Evolutionary conservation across 2,888 invertebrate genomes (phyloP).

Genomic region (Diogma glabrata): DNA sequence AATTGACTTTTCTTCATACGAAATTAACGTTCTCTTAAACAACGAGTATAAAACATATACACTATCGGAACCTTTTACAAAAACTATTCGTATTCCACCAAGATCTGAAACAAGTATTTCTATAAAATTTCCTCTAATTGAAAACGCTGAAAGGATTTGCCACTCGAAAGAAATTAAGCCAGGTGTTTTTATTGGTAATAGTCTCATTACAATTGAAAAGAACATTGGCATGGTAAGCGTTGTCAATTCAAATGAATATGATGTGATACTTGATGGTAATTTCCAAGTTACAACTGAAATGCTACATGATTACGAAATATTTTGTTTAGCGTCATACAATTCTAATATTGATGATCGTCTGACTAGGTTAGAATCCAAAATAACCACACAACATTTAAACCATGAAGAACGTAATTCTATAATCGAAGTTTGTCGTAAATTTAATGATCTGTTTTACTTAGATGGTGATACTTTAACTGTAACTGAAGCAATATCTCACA

Average conservation of each 20-base stretch:
- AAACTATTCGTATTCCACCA: too few relatives aligned
- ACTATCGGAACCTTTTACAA: too few relatives aligned
- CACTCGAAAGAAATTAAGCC: not conserved
- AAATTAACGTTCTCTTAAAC: too few relatives aligned
- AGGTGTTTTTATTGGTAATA: not conserved
- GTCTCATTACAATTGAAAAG: not conserved
- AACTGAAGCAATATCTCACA: not conserved
- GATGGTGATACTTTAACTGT: not conserved
- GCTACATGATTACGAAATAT: too few relatives aligned
- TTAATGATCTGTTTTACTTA: constrained; percentile 1
- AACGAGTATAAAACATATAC: too few relatives aligned
- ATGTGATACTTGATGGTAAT: not conserved
- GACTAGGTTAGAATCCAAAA: not conserved
- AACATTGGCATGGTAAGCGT: not conserved
- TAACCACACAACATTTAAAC: not conserved
- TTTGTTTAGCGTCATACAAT: not conserved
- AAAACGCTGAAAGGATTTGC: constrained; percentile 3
- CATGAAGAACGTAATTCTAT: not conserved
- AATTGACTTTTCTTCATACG: too few relatives aligned
- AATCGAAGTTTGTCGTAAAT: not conserved
- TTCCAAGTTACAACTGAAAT: not conserved
- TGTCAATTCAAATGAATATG: not conserved
- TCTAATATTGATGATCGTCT: not conserved
- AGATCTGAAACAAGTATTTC: too few relatives aligned
- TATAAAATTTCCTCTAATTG: too few relatives aligned